Base-by-base conservation (phyloP, 2,888 invertebrate genomes). In the Lamproptera curius region DNA sequence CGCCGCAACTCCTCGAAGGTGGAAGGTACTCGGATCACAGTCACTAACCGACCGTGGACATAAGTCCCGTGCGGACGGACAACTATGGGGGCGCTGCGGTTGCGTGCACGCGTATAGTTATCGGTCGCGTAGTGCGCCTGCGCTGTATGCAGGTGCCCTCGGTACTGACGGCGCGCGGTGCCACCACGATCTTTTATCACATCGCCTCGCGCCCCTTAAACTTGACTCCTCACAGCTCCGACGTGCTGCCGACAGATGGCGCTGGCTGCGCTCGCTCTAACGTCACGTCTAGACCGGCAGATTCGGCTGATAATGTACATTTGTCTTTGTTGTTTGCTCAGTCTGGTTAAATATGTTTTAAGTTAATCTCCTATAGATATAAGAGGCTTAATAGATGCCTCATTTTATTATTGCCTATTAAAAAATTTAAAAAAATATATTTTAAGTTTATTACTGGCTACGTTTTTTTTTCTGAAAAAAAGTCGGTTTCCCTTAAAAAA, bases 91-190 rank as follows among this genome's bases (percentile, higher is more conserved):
- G 72, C 73, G 73, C 65, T 61, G 66, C 59, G 59, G 62, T 65
- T 63, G 55, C 53, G 55, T 59, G 62, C 65, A 67, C 67, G 69
- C 54, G 54, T 17, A 36, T 2, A 14, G 31, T n/a, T 34, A 15
- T 39, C 15, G 55, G 56, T 61, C 54, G 58, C 66, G 73, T 47
- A 51, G 51, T 59, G 59, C 61, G 82, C 82, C 70, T 71, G 78
- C 79, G 76, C 60, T 62, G 59, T 69, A 63, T 64, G 73, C 72
- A 69, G 69, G 76, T 73, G 66, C 67, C 65, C 53, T 73, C 65
- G 67, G 69, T 82, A 87, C 86, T 87, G 83, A 62, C 78, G 68
- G 73, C 76, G 82, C 81, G 83, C 83, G 83, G 67, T 63, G 58
- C 55, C 62, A 58, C 56, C 69, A 50, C 70, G 59, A 74, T 73